A percentile compares a stretch with the other conserved stretches of the same genome.
Conservation (phyloP, 2,888 invertebrate genomes). For the Teleogryllus oceanicus region DNA sequence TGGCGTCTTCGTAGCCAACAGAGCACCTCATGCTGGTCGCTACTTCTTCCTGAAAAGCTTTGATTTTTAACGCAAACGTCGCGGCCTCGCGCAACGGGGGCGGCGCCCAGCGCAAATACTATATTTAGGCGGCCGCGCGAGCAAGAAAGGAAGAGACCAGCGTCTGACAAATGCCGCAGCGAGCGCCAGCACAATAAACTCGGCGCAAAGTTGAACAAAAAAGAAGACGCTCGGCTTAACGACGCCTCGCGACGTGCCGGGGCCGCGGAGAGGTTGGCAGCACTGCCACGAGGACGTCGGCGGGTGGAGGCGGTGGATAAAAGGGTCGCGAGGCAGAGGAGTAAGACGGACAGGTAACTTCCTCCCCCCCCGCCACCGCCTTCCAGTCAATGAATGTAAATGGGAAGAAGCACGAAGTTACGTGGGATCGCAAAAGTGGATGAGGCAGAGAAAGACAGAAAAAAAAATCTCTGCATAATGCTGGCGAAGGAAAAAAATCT, state of each 20-base stretch:
- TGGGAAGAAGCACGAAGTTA: not conserved
- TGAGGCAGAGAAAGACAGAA: not conserved
- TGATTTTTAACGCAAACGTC: not conserved
- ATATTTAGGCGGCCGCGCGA: not conserved
- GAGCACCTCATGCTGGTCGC: no score
- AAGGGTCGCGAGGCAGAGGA: not conserved
- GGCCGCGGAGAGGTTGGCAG: constrained; percentile 18
- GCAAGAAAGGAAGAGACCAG: not conserved
- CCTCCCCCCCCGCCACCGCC: not conserved
- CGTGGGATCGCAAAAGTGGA: no score
- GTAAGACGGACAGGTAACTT: constrained; percentile 9
- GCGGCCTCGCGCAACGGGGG: not conserved
- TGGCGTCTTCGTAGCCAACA: no score
- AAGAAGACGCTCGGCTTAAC: not conserved
- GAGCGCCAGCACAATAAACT: not conserved
- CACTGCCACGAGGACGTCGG: not conserved
- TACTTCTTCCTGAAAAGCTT: not conserved
- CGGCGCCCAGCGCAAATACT: not conserved
- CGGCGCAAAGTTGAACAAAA: not conserved
- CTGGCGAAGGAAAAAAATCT: not conserved
- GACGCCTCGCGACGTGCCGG: not conserved
- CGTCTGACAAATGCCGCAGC: not conserved
- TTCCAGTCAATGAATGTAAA: not conserved
- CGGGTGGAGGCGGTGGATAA: no score
- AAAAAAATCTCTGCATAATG: not conserved